phyloP scores from a whole-genome alignment of 2,888 invertebrate species.

The Geotrupes spiniger region DNA sequence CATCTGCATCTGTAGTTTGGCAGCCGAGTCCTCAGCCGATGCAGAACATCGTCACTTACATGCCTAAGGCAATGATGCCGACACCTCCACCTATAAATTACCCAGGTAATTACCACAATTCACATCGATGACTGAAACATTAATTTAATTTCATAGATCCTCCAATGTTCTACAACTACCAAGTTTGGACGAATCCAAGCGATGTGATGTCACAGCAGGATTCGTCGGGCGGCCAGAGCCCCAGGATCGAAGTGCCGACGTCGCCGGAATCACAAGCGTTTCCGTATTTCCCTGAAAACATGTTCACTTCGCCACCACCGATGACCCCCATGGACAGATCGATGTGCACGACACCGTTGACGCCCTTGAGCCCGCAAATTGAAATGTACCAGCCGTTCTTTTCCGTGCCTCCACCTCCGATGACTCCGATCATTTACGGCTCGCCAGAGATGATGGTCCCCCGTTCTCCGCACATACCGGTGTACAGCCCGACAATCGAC shows the following conservation, averaged over 20 bases:
- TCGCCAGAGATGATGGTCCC: constrained; percentile 21
- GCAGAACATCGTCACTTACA: constrained; percentile 1
- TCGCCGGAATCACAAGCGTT: constrained; percentile 16
- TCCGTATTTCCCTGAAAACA: constrained; percentile 15
- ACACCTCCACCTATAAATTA: constrained; percentile 11
- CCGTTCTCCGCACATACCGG: constrained; percentile 21
- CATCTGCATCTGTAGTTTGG: constrained; percentile 10
- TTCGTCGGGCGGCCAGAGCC: not conserved
- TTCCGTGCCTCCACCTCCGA: constrained; percentile 19
- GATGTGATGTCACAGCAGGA: not conserved
- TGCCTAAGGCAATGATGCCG: constrained; percentile 14
- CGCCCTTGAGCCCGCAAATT: constrained; percentile 25
- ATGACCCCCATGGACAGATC: constrained; percentile 17
- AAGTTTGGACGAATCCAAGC: constrained; percentile 12
- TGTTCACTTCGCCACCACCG: constrained; percentile 14
- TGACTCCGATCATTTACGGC: constrained; percentile 28
- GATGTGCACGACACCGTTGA: constrained; percentile 20
- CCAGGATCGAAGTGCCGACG: constrained; percentile 5
- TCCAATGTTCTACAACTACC: constrained; percentile 11
- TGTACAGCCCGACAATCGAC: constrained; percentile 29
- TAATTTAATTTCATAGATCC: constrained; percentile 12
- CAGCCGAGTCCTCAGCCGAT: constrained; percentile 10
- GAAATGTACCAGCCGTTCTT: constrained; percentile 29
- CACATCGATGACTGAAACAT: not conserved
- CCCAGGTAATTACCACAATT: constrained; percentile 7